Evolutionary conservation across 2,797 vertebrate genomes (phyloP), one percentile per base, ranked within the genome.

Genomic region (Vespertilio murinus): DNA sequence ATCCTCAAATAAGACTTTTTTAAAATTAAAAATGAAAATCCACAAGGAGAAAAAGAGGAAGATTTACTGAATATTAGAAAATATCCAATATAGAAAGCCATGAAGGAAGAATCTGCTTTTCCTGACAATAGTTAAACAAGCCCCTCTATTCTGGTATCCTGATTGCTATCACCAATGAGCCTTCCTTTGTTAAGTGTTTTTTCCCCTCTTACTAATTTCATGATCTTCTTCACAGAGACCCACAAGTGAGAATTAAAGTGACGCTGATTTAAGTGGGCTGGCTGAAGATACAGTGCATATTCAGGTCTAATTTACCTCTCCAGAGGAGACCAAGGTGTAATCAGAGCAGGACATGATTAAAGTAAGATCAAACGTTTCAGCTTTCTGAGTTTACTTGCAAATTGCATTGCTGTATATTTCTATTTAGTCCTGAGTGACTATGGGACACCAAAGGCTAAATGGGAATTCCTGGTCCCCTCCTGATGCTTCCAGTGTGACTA

Each of bases 51-150:
- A 95, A 47, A 38, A 69, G 20, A 56, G 81, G 86, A 80, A 28
- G 18, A 85, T 90, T 87, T 80, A 33, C 25, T 83, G 3, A 80
- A 9, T 85, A 40, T 83, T 75, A 35, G 71, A 94, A 96, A 83
- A 81, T 52, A 93, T 89, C 30, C 80, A 95, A 74, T 42, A 25
- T 30, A 69, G 82, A 96, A 74, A 40, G 13, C 28, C 90, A 20
- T 94, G 96, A 88, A 90, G 86, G 67, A 20, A 20, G 18, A 52
- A 74, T 94, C 20, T 54, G 86, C n/a, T 95, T 90, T 89, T 90
- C 35, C 81, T 92, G 64, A 74, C 14, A 95, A 71, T 93, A 96
- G 83, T 85, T 97, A 95, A 97, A 81, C 6, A 92, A 65, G 61
- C 54, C 64, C 49, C 80, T 92, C 33, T 88, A 78, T 33, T 78